Percentiles rank a stretch among this genome's conserved stretches.
Evolutionary conservation across 2,888 invertebrate genomes (phyloP).

Genomic region (Hemicrepidius hirtus): DNA sequence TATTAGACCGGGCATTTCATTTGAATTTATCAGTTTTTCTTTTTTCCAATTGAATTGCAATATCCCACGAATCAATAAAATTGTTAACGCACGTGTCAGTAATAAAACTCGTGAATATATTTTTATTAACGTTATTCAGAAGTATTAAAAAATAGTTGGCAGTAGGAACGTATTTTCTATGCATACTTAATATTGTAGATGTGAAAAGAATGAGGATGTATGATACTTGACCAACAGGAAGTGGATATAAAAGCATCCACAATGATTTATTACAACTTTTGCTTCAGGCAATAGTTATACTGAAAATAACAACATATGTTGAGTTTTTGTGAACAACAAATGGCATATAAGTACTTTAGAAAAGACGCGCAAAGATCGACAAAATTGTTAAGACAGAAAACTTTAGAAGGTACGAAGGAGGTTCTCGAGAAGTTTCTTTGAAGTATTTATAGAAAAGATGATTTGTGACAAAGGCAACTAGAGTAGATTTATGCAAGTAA

Average conservation of each 20-base stretch:
- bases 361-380: no score
- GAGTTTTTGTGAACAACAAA: neutral
- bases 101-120: neutral
- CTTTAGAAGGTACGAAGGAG: neutral
- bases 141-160: conserved; percentile 1
- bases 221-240: conserved; percentile 9
- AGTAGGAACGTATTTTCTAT: conserved; percentile 1
- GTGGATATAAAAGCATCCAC: neutral
- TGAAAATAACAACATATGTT: neutral
- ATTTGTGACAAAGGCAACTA: conserved; percentile 18
- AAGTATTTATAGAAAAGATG: conserved; percentile 22
- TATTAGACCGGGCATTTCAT: no score
- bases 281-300: neutral
- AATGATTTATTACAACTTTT: conserved; percentile 4
- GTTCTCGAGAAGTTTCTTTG: conserved; percentile 14
- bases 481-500: conserved; percentile 2
- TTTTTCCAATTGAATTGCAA: no score
- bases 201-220: conserved; percentile 22
- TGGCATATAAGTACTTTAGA: no score
- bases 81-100: neutral
- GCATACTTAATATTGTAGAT: neutral
- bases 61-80: no score
- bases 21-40: no score
- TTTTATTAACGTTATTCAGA: no score
- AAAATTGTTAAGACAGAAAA: no score